A percentile compares a stretch with the other conserved stretches of the same genome.
These are phyloP conservation scores for Notechis scutatus DNA, from an alignment of 2,113 vertebrate genomes.

Conservation along the genomic window DNA sequence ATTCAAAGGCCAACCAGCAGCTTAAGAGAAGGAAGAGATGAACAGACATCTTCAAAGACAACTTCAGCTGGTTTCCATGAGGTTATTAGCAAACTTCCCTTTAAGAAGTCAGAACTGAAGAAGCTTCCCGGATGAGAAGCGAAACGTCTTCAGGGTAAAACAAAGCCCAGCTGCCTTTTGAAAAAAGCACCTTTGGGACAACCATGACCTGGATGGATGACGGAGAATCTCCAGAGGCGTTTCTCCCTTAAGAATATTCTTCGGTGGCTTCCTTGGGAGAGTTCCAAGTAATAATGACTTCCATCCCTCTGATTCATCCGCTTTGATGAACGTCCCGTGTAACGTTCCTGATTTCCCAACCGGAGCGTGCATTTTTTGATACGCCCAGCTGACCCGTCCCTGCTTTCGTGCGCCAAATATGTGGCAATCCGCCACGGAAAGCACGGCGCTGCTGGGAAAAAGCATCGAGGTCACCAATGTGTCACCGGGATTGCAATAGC, in stretches of 20 bases:
- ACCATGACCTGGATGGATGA: too few species aligned
- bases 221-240: neutral
- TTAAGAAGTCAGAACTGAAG: neutral
- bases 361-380: slow-evolving; percentile 63
- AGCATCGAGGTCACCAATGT: slow-evolving; percentile 56
- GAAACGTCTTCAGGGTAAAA: neutral
- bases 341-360: slow-evolving; percentile 65
- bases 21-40: slow-evolving; percentile 28
- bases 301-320: slow-evolving; percentile 63
- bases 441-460: slow-evolving; percentile 61
- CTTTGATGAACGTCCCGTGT: slow-evolving; percentile 54
- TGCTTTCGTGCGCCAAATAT: slow-evolving; percentile 57
- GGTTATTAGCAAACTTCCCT: slow-evolving; percentile 32
- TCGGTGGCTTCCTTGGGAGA: slow-evolving; percentile 38
- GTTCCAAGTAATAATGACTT: slow-evolving; percentile 57
- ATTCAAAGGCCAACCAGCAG: slow-evolving; percentile 62
- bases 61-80: slow-evolving; percentile 30
- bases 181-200: too few species aligned
- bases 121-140: neutral
- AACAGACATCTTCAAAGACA: slow-evolving; percentile 49
- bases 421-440: slow-evolving; percentile 47
- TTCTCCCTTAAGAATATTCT: neutral
- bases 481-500: slow-evolving; percentile 4
- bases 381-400: slow-evolving; percentile 61
- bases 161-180: too few species aligned